These are phyloP conservation scores for Elaphurus davidianus DNA, from an alignment of 2,113 vertebrate species.

Conservation along the genomic window DNA sequence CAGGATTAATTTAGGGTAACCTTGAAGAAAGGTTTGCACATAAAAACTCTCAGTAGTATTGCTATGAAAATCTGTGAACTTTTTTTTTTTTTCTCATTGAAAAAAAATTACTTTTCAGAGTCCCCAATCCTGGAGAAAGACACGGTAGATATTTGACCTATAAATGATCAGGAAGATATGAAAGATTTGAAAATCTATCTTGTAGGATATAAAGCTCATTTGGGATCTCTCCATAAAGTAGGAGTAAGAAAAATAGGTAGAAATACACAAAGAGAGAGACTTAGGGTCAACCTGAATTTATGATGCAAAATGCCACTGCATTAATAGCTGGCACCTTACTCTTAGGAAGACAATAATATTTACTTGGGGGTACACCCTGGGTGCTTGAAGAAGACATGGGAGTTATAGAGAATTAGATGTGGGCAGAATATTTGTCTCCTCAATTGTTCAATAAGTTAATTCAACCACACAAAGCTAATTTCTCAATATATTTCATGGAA, in stretches of 20 bases:
- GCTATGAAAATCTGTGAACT: background rate
- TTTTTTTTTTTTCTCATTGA: background rate
- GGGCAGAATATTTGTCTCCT: background rate
- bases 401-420: background rate
- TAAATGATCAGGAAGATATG: background rate
- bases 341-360: background rate
- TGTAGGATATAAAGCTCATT: background rate
- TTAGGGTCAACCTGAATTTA: background rate
- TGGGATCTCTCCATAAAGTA: background rate
- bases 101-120: background rate
- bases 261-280: background rate
- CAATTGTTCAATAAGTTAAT: background rate
- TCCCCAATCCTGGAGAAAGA: background rate
- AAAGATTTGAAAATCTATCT: slow-evolving; percentile 1
- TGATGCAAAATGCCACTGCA: background rate
- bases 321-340: background rate
- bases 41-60: slow-evolving; percentile 32
- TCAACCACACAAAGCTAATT: background rate
- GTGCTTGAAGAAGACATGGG: background rate
- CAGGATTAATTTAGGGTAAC: slow-evolving; percentile 34
- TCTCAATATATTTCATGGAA: background rate
- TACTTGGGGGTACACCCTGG: background rate
- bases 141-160: background rate
- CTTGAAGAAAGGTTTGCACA: slow-evolving; percentile 18
- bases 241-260: background rate